A percentile compares a stretch with the other conserved stretches of the same genome.
phyloP scores from a whole-genome alignment of 2,888 invertebrate species.

The Ormyrus pomaceus region DNA sequence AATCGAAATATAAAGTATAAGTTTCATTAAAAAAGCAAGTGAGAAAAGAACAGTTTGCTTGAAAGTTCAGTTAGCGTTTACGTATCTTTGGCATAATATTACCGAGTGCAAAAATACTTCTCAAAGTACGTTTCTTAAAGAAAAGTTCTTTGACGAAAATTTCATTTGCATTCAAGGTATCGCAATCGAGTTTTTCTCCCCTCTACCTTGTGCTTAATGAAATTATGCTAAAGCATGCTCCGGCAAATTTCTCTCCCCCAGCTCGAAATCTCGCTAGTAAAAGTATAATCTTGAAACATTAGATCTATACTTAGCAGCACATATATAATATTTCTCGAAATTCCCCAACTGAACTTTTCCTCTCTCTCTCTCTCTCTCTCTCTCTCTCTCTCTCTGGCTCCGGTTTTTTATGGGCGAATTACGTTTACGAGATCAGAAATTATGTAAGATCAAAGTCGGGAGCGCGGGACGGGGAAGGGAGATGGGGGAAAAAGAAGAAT shows the following conservation, averaged over 20 bases:
- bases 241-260: conserved; percentile 39
- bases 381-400: too few relatives aligned
- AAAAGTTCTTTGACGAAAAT: conserved; percentile 53
- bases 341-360: conserved; percentile 20
- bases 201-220: conserved; percentile 42
- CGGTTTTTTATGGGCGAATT: conserved; percentile 21
- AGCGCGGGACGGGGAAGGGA: background rate
- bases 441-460: conserved; percentile 11
- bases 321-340: conserved; percentile 41
- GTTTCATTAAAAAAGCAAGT: conserved; percentile 43
- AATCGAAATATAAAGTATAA: conserved; percentile 43
- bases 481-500: background rate
- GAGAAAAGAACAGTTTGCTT: conserved; percentile 43
- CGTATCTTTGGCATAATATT: conserved; percentile 44
- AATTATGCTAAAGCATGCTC: conserved; percentile 51
- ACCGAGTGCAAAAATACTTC: conserved; percentile 44
- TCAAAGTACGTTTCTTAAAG: conserved; percentile 42
- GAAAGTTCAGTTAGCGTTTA: conserved; percentile 48
- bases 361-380: background rate
- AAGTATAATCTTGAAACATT: conserved; percentile 51
- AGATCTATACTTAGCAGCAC: conserved; percentile 50
- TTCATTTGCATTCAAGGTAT: conserved; percentile 59
- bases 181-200: conserved; percentile 25
- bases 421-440: conserved; percentile 29
- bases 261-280: conserved; percentile 50